A percentile compares a stretch with the other conserved stretches of the same genome.
Conservation (phyloP, 2,888 invertebrate genomes). For the Adela reaumurella region DNA sequence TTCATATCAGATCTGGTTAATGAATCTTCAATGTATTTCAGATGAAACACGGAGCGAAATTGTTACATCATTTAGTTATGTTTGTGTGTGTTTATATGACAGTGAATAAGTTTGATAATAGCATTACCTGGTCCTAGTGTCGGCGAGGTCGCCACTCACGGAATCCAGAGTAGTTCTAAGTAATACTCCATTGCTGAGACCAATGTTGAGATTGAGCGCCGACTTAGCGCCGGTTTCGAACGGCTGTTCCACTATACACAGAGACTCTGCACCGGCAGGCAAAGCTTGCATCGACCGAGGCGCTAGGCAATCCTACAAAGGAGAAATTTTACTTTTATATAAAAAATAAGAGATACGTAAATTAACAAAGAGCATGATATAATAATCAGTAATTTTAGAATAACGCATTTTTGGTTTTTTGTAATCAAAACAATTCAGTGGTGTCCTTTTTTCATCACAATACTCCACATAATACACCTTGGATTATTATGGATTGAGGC, state of each 20-base stretch:
- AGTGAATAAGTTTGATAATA: too few species aligned
- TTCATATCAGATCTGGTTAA: conserved; percentile 46
- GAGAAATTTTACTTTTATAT: background rate
- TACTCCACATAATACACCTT: background rate
- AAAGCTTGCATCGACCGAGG: conserved; percentile 95
- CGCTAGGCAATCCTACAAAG: conserved; percentile 83
- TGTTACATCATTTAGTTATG: conserved; percentile 46
- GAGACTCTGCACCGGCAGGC: conserved; percentile 93
- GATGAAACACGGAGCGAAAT: conserved; percentile 60
- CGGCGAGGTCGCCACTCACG: conserved; percentile 93
- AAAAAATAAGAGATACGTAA: conserved; percentile 2
- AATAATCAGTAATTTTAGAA: conserved; percentile 25
- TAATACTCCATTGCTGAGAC: conserved; percentile 93
- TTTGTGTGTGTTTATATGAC: too few species aligned
- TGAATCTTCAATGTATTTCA: conserved; percentile 55
- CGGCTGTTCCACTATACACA: conserved; percentile 89
- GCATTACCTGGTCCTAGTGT: conserved; percentile 82
- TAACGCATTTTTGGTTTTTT: conserved; percentile 51
- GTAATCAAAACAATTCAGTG: conserved; percentile 48
- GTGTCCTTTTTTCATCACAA: conserved; percentile 54
- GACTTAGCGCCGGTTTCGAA: conserved; percentile 66
- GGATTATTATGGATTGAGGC: background rate
- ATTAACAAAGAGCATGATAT: conserved; percentile 18
- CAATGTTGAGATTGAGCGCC: conserved; percentile 91
- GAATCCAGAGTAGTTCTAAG: conserved; percentile 92